phyloP scores from a whole-genome alignment of 1,140 invertebrate genomes.

The Vanessa atalanta region DNA sequence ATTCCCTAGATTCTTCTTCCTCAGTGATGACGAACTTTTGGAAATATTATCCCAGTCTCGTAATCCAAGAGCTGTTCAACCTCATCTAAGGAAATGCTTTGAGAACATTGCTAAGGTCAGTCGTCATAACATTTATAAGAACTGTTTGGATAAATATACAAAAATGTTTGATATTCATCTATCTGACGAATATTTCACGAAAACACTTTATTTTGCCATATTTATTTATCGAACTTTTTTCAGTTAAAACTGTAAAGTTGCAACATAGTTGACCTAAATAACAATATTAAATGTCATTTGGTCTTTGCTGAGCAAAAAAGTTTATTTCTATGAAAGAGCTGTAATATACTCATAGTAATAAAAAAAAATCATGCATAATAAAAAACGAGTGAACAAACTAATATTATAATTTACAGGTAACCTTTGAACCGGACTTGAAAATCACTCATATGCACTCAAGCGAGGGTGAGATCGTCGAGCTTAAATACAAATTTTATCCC shows the following conservation, averaged over 20 bases:
- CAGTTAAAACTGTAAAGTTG: too few species aligned
- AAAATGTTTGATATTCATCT: too few species aligned
- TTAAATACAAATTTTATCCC: constrained; percentile 85
- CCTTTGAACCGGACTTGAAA: constrained; percentile 85
- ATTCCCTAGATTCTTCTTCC: constrained; percentile 89
- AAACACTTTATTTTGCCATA: too few species aligned
- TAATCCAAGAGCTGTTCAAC: constrained; percentile 88
- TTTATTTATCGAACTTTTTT: too few species aligned
- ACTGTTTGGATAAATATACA: too few species aligned
- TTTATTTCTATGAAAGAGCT: too few species aligned
- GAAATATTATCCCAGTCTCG: constrained; percentile 89
- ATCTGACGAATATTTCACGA: too few species aligned
- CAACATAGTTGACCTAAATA: too few species aligned
- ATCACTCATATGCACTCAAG: constrained; percentile 90
- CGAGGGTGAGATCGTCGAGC: constrained; percentile 87
- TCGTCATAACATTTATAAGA: neutral
- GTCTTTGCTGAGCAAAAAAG: too few species aligned
- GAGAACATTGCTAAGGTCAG: constrained; percentile 87
- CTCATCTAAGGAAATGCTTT: constrained; percentile 90
- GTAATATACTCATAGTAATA: too few species aligned
- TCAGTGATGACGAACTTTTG: constrained; percentile 89
- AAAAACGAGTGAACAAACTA: neutral
- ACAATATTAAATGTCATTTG: too few species aligned
- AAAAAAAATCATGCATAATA: too few species aligned
- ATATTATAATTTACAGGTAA: constrained; percentile 68